phyloP scores from a whole-genome alignment of 2,888 invertebrate genomes.

The Apeira syringaria region DNA sequence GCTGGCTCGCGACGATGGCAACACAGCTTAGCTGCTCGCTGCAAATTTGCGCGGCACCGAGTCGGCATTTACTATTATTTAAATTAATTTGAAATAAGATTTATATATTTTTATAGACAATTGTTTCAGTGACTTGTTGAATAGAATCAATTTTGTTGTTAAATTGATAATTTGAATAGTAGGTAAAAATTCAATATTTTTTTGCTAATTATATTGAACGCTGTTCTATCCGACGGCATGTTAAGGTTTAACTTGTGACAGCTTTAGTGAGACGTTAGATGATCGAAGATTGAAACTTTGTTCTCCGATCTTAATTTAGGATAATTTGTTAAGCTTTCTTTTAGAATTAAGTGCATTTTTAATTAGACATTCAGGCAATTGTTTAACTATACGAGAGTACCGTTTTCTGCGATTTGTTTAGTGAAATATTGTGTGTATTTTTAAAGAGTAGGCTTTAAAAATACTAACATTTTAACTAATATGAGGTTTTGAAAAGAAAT shows the following conservation, averaged over 20 bases:
- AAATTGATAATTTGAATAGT: constrained; percentile 40
- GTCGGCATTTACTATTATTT: constrained; percentile 61
- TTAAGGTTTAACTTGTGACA: constrained; percentile 49
- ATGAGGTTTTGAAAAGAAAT: too few species aligned
- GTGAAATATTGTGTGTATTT: too few species aligned
- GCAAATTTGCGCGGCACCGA: constrained; percentile 29
- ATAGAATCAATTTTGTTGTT: constrained; percentile 75
- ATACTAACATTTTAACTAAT: too few species aligned
- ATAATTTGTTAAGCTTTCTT: constrained; percentile 61
- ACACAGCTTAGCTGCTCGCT: constrained; percentile 22
- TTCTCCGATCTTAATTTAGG: constrained; percentile 26
- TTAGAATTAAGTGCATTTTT: constrained; percentile 56
- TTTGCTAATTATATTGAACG: constrained; percentile 37
- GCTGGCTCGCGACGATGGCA: constrained; percentile 16
- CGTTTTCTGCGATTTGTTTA: not conserved
- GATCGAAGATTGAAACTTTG: not conserved
- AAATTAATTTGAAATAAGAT: constrained; percentile 61
- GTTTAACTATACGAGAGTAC: not conserved
- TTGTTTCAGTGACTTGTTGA: constrained; percentile 72
- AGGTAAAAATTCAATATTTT: constrained; percentile 38
- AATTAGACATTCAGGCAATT: constrained; percentile 32
- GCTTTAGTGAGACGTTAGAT: constrained; percentile 56
- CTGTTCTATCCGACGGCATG: constrained; percentile 42
- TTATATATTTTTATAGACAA: constrained; percentile 81
- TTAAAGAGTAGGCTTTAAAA: too few species aligned